Conservation (phyloP, 2,888 invertebrate genomes). For the Pemphredon lugubris region DNA sequence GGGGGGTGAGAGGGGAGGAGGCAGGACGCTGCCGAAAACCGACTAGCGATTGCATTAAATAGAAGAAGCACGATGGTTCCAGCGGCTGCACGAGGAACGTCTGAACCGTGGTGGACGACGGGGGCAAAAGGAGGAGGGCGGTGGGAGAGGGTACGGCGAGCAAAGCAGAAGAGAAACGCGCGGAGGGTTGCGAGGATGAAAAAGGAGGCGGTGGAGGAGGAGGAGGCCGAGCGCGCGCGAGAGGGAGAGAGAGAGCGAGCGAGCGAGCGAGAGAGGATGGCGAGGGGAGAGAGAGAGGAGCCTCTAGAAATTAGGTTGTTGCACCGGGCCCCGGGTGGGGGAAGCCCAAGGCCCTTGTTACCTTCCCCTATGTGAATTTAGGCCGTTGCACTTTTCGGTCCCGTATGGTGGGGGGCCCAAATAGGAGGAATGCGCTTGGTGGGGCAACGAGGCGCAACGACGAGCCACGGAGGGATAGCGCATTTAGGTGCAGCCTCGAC, state of each 20-base stretch:
- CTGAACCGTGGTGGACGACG: slow-evolving; percentile 42
- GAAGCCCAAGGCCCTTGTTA: slow-evolving; percentile 80
- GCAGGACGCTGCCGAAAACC: slow-evolving; percentile 76
- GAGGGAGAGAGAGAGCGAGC: slow-evolving; percentile 38
- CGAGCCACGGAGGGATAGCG: slow-evolving; percentile 75
- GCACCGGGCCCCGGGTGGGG: slow-evolving; percentile 75
- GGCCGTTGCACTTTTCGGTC: slow-evolving; percentile 81
- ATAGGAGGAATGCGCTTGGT: slow-evolving; percentile 75
- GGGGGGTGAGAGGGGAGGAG: slow-evolving; percentile 38
- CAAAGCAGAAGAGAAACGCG: slow-evolving; percentile 37
- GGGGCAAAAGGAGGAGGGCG: slow-evolving; percentile 21
- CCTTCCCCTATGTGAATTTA: slow-evolving; percentile 79
- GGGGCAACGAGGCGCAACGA: slow-evolving; percentile 68
- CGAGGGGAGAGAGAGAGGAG: slow-evolving; percentile 66
- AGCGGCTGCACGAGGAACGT: slow-evolving; percentile 57
- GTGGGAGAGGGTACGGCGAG: slow-evolving; percentile 35
- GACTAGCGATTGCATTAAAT: slow-evolving; percentile 79
- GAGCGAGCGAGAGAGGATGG: slow-evolving; percentile 38
- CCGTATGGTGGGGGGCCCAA: slow-evolving; percentile 78
- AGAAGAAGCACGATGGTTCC: slow-evolving; percentile 69
- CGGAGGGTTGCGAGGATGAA: slow-evolving; percentile 53
- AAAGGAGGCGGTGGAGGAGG: slow-evolving; percentile 53
- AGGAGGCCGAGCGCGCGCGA: slow-evolving; percentile 47
- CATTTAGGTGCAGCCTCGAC: slow-evolving; percentile 74
- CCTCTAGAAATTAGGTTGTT: slow-evolving; percentile 81